Conservation (phyloP, 2,797 vertebrate genomes). For the Poeciliopsis paucimaculata region DNA sequence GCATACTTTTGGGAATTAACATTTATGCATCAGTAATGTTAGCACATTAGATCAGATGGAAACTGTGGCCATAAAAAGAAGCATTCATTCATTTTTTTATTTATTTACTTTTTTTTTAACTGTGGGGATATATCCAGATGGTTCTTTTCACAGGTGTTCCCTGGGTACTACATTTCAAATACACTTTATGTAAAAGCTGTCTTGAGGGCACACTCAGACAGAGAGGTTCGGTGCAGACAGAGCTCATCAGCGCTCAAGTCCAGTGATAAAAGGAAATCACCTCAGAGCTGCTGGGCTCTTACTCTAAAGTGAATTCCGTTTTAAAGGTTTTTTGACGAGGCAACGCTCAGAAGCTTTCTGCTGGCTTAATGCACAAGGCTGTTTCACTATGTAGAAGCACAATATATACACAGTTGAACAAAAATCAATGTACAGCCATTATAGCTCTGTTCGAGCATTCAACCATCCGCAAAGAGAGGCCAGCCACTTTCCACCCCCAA, state of each 20-base stretch:
- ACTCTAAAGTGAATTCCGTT: conserved; percentile 53
- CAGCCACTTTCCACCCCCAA: conserved; percentile 8
- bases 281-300: conserved; percentile 37
- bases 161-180: conserved; percentile 33
- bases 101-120: background rate
- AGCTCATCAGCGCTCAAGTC: conserved; percentile 33
- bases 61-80: conserved; percentile 37
- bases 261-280: conserved; percentile 49
- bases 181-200: conserved; percentile 28
- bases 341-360: conserved; percentile 25
- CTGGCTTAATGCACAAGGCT: conserved; percentile 15
- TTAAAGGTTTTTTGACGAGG: conserved; percentile 55
- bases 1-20: conserved; percentile 21
- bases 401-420: conserved; percentile 13
- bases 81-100: conserved; percentile 13
- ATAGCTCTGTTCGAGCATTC: conserved; percentile 7
- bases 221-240: conserved; percentile 30
- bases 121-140: conserved; percentile 6
- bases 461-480: conserved; percentile 3
- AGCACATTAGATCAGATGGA: conserved; percentile 35
- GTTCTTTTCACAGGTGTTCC: conserved; percentile 35
- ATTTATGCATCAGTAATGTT: conserved; percentile 40
- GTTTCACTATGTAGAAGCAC: conserved; percentile 14
- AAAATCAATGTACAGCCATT: conserved; percentile 17
- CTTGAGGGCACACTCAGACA: conserved; percentile 34